These are phyloP conservation scores for Scolopax bukidnonensis DNA, from an alignment of 2,797 vertebrate species.

Conservation along the genomic window DNA sequence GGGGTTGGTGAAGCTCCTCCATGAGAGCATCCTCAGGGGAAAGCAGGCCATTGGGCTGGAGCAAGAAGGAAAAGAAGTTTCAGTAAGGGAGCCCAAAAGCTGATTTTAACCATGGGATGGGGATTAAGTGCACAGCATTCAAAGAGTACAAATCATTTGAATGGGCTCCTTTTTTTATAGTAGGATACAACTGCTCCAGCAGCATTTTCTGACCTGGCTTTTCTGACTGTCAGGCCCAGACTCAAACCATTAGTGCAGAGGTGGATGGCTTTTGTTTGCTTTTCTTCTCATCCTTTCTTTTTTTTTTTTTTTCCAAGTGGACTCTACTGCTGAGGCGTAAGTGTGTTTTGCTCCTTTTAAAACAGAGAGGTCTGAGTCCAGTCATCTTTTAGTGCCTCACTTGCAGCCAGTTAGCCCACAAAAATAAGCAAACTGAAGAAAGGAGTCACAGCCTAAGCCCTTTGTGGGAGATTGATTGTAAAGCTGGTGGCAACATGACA, in stretches of 20 bases:
- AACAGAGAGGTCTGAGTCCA: constrained; percentile 43
- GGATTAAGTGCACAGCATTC: neutral
- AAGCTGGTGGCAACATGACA: constrained; percentile 55
- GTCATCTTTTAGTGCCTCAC: constrained; percentile 31
- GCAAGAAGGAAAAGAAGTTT: neutral
- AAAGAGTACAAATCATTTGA: neutral
- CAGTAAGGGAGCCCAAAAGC: neutral
- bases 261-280: constrained; percentile 9
- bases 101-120: neutral
- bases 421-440: constrained; percentile 67
- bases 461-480: constrained; percentile 64
- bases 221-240: neutral
- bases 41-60: neutral
- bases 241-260: neutral
- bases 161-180: neutral
- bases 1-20: neutral
- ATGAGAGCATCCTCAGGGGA: neutral
- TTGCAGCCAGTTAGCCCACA: constrained; percentile 51
- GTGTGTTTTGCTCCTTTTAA: constrained; percentile 2
- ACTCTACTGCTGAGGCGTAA: neutral
- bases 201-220: neutral
- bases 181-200: neutral
- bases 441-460: constrained; percentile 56
- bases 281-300: neutral
- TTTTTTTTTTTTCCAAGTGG: neutral